Evolutionary conservation across 2,888 invertebrate genomes (phyloP).

Genomic region (Beris chalybata): DNA sequence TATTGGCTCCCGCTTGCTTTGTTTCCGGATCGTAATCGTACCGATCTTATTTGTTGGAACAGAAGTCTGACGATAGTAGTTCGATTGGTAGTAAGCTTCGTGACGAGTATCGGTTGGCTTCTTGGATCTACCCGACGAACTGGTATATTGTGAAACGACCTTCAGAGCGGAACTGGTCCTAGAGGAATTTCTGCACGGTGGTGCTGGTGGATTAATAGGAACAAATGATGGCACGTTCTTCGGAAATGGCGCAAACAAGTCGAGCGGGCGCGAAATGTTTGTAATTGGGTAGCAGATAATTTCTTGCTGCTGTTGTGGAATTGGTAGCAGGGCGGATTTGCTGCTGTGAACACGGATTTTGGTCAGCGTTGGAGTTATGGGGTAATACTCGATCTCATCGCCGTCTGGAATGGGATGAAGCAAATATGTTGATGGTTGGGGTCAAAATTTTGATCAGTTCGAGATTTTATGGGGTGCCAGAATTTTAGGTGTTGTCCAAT

Average conservation of each 20-base stretch:
- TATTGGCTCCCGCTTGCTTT: constrained; percentile 50
- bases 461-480: constrained; percentile 5
- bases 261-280: constrained; percentile 48
- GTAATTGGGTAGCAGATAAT: constrained; percentile 66
- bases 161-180: constrained; percentile 67
- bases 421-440: background rate
- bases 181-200: constrained; percentile 76
- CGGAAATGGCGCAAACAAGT: constrained; percentile 64
- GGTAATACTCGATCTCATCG: constrained; percentile 76
- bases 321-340: constrained; percentile 55
- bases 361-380: constrained; percentile 77
- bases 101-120: constrained; percentile 47
- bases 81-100: constrained; percentile 52
- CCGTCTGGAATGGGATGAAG: constrained; percentile 65
- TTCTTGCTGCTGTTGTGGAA: constrained; percentile 58
- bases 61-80: constrained; percentile 42
- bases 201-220: constrained; percentile 64
- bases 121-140: constrained; percentile 51
- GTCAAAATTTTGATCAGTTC: background rate
- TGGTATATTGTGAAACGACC: constrained; percentile 54
- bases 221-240: constrained; percentile 63
- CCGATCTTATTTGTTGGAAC: constrained; percentile 49
- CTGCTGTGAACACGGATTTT: constrained; percentile 74
- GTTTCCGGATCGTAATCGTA: constrained; percentile 53
- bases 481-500: background rate